Conservation (phyloP, 2,113 vertebrate species). For the Trogon surrucura region DNA sequence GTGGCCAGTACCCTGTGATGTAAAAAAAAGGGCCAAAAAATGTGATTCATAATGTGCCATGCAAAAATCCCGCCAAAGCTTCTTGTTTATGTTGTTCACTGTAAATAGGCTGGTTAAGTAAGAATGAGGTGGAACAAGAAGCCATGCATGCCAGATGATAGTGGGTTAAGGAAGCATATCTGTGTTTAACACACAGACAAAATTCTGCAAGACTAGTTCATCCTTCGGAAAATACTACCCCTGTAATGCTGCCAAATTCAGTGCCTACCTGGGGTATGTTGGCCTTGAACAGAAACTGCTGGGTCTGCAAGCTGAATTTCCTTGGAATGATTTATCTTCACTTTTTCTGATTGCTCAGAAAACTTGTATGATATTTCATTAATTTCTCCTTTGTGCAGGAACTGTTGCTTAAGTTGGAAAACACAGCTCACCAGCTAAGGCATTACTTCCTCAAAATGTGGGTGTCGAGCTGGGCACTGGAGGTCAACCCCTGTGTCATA, state of each 20-base stretch:
- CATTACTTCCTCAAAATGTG: not conserved
- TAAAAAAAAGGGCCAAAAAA: constrained; percentile 27
- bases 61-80: not conserved
- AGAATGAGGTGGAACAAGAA: not conserved
- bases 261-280: not conserved
- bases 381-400: constrained; percentile 14
- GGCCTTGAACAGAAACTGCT: not conserved
- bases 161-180: not conserved
- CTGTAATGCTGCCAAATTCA: not conserved
- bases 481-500: constrained; percentile 1
- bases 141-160: not conserved
- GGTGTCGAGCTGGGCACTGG: not conserved
- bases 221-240: not conserved
- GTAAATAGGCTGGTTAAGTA: constrained; percentile 18
- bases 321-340: not conserved
- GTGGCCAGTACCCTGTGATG: constrained; percentile 25
- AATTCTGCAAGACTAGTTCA: not conserved
- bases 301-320: not conserved
- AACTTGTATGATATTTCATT: not conserved
- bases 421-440: not conserved
- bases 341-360: not conserved
- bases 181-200: not conserved
- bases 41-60: constrained; percentile 11
- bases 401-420: not conserved
- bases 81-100: not conserved